A percentile compares a stretch with the other conserved stretches of the same genome.
phyloP scores from a whole-genome alignment of 2,113 vertebrate genomes.

The Bos indicus region DNA sequence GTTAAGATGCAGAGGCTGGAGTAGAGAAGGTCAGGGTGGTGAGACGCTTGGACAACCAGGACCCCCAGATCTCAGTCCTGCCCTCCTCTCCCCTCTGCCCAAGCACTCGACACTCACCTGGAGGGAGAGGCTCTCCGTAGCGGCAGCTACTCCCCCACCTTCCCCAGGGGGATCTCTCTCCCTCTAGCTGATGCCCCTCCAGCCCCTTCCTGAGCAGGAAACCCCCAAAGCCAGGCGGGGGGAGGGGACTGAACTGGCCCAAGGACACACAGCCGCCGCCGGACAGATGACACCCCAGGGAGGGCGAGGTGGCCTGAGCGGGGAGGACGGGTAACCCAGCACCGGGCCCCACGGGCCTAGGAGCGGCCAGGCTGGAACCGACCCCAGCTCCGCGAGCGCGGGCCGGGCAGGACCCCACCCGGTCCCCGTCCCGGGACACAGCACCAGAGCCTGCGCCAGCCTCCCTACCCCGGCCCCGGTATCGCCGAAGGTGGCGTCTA shows the following conservation, averaged over 20 bases:
- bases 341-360: background rate
- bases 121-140: background rate
- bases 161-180: background rate
- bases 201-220: background rate
- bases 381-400: background rate
- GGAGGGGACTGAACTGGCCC: constrained; percentile 24
- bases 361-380: background rate
- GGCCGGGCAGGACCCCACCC: background rate
- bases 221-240: background rate
- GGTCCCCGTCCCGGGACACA: background rate
- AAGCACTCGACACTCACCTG: constrained; percentile 50
- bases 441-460: background rate
- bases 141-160: background rate
- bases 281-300: constrained; percentile 64
- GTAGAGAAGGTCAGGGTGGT: background rate
- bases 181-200: background rate
- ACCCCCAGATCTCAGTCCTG: background rate
- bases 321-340: constrained; percentile 48
- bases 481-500: background rate
- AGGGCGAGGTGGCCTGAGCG: constrained; percentile 5
- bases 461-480: background rate
- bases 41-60: background rate
- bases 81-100: background rate
- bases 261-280: background rate
- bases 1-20: background rate